Evolutionary conservation across 1,140 invertebrate genomes (phyloP), one percentile per base, ranked within the genome.

Genomic region (Phocides pigmalion): DNA sequence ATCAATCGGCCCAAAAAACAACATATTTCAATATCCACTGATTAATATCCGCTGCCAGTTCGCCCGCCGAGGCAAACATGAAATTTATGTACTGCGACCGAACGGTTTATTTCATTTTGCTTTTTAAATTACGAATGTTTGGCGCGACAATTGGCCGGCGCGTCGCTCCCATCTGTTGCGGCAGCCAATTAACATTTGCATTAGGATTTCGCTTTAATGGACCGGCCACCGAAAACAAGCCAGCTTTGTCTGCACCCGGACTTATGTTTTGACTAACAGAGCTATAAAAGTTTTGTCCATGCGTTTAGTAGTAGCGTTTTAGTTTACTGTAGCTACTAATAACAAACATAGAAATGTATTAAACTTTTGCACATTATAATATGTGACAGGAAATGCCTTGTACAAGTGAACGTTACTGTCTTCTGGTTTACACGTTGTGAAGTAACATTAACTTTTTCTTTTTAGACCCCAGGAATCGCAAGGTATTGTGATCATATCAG

Each of bases 21-120:
- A 91, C 87, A 91, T 87, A 91, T 91, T 91, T 91, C 88, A 89
- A 91, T 91, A 91, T 89, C 79, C 88, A 74, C 87, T 89, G 89
- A 91, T 91, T 91, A 91, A 91, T 91, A 89, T 88, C 87, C 87
- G 82, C 82, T 84, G 87, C 81, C 81, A 83, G 88, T 80, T 79
- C 81, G 81, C 82, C 75, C 81, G 84, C 79, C 76, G 86, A 87
- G 74, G 86, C 83, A 84, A 88, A 89, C 88, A 86, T 81, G 80
- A 83, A 89, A 91, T 91, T 91, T 91, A 91, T 91, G 89, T 89
- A 91, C 88, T 89, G 77, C 84, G 76, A 89, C 86, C 86, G 70
- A 88, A 68, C 77, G 85, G 86, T 88, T 88, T 89, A 85, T 91
- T 89, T 86, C 84, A 80, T 89, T 91, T 89, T 87, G 87, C 83